These are phyloP conservation scores for Leptarthrus brevirostris DNA, from an alignment of 2,888 invertebrate genomes.

Conservation along the genomic window DNA sequence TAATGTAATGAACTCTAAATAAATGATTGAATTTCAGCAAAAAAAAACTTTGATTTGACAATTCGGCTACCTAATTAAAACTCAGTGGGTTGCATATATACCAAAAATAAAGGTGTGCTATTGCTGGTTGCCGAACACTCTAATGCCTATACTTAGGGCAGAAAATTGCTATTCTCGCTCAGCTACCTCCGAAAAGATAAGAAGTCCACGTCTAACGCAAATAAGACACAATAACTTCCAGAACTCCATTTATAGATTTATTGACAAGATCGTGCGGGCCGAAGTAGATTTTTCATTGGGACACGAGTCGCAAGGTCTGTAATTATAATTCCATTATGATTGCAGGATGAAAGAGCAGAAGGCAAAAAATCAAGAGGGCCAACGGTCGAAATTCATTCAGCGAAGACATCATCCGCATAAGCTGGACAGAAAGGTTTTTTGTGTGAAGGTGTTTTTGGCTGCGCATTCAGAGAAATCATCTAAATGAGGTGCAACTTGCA, in stretches of 20 bases:
- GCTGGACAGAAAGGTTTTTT: conserved; percentile 15
- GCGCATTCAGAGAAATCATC: not conserved
- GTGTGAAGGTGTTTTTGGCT: conserved; percentile 7
- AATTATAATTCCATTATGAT: conserved; percentile 54
- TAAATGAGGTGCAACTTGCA: conserved; percentile 33
- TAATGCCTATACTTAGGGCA: not conserved
- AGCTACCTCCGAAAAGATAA: not conserved
- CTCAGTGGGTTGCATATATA: too few relatives aligned
- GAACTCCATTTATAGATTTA: conserved; percentile 28
- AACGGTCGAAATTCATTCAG: conserved; percentile 22
- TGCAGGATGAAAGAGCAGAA: conserved; percentile 15
- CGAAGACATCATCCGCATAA: conserved; percentile 33
- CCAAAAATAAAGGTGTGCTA: too few relatives aligned
- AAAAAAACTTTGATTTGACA: too few relatives aligned
- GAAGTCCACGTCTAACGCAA: not conserved
- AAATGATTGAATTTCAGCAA: too few relatives aligned
- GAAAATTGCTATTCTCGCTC: not conserved
- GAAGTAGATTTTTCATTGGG: conserved; percentile 41
- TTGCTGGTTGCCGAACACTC: too few relatives aligned
- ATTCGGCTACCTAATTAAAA: too few relatives aligned
- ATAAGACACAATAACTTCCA: not conserved
- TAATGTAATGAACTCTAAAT: too few relatives aligned
- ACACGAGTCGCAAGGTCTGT: conserved; percentile 47
- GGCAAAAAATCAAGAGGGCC: conserved; percentile 23
- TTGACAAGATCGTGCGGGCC: conserved; percentile 20